phyloP scores from a whole-genome alignment of 2,888 invertebrate genomes.

The Drosophila mercatorum region DNA sequence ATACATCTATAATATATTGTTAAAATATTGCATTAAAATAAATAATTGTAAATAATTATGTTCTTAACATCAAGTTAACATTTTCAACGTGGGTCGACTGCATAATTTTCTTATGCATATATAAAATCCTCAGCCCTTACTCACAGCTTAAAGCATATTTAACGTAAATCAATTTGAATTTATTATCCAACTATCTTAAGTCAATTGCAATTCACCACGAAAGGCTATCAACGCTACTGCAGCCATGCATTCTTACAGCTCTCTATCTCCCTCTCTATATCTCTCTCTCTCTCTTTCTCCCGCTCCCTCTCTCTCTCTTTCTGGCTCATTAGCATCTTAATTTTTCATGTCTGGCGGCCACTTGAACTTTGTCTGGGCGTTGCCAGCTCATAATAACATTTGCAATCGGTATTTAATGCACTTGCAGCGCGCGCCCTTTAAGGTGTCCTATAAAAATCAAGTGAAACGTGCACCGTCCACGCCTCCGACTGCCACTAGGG shows the following conservation, averaged over 20 bases:
- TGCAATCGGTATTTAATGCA: slow-evolving; percentile 58
- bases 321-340: slow-evolving; percentile 72
- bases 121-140: background rate
- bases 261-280: background rate
- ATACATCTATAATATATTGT: too few relatives aligned
- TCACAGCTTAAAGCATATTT: background rate
- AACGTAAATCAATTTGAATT: slow-evolving; percentile 41
- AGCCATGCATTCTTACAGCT: background rate
- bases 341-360: slow-evolving; percentile 63
- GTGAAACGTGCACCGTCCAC: background rate
- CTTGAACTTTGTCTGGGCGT: slow-evolving; percentile 73
- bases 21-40: too few relatives aligned
- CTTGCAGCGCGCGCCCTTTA: slow-evolving; percentile 41
- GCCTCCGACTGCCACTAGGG: background rate
- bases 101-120: background rate
- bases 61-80: too few relatives aligned
- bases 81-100: too few relatives aligned
- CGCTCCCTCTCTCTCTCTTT: background rate
- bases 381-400: slow-evolving; percentile 53
- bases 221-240: slow-evolving; percentile 22
- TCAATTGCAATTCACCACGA: slow-evolving; percentile 24
- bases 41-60: too few relatives aligned
- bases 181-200: slow-evolving; percentile 30
- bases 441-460: slow-evolving; percentile 28
- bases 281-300: background rate